Evolutionary conservation across 2,797 vertebrate species (phyloP), one percentile per base, ranked within the genome.

Genomic region (Antennarius maculatus): DNA sequence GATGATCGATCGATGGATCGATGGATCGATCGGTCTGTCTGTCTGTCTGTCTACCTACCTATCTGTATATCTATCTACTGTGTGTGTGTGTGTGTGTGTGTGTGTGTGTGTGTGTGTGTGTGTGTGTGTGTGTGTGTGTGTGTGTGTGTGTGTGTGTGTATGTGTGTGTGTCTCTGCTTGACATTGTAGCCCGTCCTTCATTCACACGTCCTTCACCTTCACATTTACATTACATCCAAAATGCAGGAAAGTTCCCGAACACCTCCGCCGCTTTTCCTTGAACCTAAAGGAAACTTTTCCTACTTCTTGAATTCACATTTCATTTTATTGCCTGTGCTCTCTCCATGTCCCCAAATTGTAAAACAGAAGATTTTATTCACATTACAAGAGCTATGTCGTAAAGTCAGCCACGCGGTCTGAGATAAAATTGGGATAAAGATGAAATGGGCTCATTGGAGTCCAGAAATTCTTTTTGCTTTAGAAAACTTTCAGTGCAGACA

Each of bases 401-500:
- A 79, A 85, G 66, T 43, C 34, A 31, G 50, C 39, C 34, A 43
- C 64, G 66, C 50, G 5, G 61, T 82, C 76, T 81, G 79, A 74
- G 68, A 81, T 74, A 66, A 82, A 67, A 77, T 76, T 17, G 51
- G 54, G 41, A 79, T 76, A 64, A 76, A 75, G 71, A 80, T 64
- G 5, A 14, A 43, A 74, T 42, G 10, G 34, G 18, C 62, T 71
- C 54, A 18, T 16, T 48, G 60, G 52, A 31, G 58, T 64, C 29
- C 61, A 69, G 50, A 54, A 60, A 85, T 81, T 75, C 71, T 81
- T 88, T 71, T 43, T n/a, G 23, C 47, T 45, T 56, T 53, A 59
- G 77, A 75, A 73, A 77, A 76, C 86, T 77, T 82, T 69, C 56
- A 47, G 54, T 2, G 27, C 70, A 84, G 82, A 86, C 82, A 82